A percentile compares a stretch with the other conserved stretches of the same genome.
These are phyloP conservation scores for Chrysotoxum bicinctum DNA, from an alignment of 2,888 invertebrate species.

Conservation along the genomic window DNA sequence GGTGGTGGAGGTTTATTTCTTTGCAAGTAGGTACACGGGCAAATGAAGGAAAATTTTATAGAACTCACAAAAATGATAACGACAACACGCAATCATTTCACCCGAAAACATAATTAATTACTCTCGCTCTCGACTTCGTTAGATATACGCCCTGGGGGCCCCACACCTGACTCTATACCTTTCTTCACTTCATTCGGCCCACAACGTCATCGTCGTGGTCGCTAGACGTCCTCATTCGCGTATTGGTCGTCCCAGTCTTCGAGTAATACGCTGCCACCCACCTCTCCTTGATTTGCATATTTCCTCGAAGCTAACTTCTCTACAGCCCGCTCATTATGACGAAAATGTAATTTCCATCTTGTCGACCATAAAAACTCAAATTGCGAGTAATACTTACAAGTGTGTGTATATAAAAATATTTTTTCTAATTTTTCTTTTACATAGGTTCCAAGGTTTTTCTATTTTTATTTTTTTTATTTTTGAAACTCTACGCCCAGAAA, in stretches of 20 bases:
- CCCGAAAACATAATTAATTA: conserved; percentile 70
- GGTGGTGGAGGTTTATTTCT: neutral
- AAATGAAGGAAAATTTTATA: neutral
- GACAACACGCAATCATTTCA: conserved; percentile 61
- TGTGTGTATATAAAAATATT: conserved; percentile 16
- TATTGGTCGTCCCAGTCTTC: neutral
- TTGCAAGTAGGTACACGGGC: neutral
- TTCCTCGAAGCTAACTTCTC: neutral
- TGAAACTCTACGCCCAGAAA: conserved; percentile 38
- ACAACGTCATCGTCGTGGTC: neutral
- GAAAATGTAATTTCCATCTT: conserved; percentile 55
- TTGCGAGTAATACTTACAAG: conserved; percentile 44
- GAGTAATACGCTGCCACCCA: neutral
- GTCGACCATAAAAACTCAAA: conserved; percentile 57
- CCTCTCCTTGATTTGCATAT: conserved; percentile 34
- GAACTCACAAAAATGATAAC: conserved; percentile 43
- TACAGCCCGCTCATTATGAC: conserved; percentile 46
- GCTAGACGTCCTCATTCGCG: neutral
- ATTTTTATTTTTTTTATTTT: conserved; percentile 16
- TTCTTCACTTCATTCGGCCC: conserved; percentile 59
- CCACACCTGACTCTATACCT: conserved; percentile 38
- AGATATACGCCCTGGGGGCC: conserved; percentile 26
- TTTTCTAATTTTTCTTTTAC: neutral
- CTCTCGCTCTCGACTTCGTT: conserved; percentile 56
- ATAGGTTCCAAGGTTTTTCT: neutral